Evolutionary conservation across 2,797 vertebrate genomes (phyloP).

Genomic region (Galago senegalensis): DNA sequence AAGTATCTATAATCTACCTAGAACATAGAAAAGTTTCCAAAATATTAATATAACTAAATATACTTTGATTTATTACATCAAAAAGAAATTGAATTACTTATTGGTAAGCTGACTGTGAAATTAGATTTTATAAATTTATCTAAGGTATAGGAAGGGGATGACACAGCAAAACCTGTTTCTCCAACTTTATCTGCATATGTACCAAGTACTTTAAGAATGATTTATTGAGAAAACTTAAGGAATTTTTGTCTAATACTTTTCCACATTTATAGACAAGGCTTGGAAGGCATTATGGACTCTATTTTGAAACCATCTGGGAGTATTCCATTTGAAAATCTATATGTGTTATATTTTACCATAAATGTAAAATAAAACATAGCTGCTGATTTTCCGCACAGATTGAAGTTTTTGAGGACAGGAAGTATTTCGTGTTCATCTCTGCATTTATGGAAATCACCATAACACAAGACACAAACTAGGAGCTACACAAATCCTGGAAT

Average conservation of each 20-base stretch:
- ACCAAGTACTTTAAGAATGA: background rate
- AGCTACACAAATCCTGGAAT: background rate
- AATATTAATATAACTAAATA: constrained; percentile 44
- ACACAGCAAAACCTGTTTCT: background rate
- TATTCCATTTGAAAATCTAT: background rate
- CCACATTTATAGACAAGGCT: background rate
- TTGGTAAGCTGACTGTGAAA: background rate
- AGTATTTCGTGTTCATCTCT: constrained; percentile 35
- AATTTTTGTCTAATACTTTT: background rate
- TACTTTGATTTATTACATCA: background rate
- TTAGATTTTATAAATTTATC: background rate
- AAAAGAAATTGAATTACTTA: background rate
- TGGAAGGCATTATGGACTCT: background rate
- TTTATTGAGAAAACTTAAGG: background rate
- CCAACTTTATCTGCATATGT: background rate
- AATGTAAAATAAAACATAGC: constrained; percentile 28
- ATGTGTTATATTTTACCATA: background rate
- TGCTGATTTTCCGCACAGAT: background rate
- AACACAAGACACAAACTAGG: background rate
- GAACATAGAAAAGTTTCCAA: background rate
- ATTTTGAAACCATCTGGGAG: background rate
- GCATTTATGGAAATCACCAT: background rate
- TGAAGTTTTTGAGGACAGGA: constrained; percentile 33
- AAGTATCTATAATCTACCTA: background rate
- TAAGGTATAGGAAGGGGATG: background rate